Evolutionary conservation across 2,113 vertebrate species (phyloP), one percentile per base, ranked within the genome.

Genomic region (Aspidoscelis tigris): DNA sequence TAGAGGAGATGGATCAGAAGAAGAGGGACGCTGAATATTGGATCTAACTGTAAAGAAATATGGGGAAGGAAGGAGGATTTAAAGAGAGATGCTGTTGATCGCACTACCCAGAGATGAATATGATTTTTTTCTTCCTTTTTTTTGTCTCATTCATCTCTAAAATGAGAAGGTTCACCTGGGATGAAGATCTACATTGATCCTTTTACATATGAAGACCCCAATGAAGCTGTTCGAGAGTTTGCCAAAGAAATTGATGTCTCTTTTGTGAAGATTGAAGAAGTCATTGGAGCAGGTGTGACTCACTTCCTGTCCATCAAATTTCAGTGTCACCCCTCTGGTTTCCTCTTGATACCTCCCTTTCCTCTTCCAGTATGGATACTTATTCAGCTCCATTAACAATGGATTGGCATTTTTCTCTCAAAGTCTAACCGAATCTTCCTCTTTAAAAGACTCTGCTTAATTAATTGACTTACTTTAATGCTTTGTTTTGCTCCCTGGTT

Each of bases 171-270:
- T 66, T 99, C 99, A 84, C 99, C 99, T 75, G 99, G 99, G 91
- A 99, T 99, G 97, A 99, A 99, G 97, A 99, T 99, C 95, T 99
- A 99, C 96, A 99, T 99, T 1, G 99, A 99, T 91, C 99, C 99
- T 66, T 99, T 99, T 94, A 99, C 99, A 92, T 99, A 99, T 0
- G 99, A 99, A 89, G 99, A 99, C 89, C 99, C 99, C 90, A 99
- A 99, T 0, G 99, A 99, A 94, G 99, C 99, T 0, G 98, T 99
- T 24, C 96, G 98, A 26, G 99, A 99, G 90, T 99, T 99, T 0
- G 99, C 99, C 94, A 99, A 99, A 95, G 99, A 99, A 93, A 99
- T 99, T 0, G 99, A 99, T 9, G 98, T 99, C 55, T 99, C 99
- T 88, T 99, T 98, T 22, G 99, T 99, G 94, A 99, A 99, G 96